Base-by-base conservation (phyloP, 2,113 vertebrate species). In the Plecotus auritus region DNA sequence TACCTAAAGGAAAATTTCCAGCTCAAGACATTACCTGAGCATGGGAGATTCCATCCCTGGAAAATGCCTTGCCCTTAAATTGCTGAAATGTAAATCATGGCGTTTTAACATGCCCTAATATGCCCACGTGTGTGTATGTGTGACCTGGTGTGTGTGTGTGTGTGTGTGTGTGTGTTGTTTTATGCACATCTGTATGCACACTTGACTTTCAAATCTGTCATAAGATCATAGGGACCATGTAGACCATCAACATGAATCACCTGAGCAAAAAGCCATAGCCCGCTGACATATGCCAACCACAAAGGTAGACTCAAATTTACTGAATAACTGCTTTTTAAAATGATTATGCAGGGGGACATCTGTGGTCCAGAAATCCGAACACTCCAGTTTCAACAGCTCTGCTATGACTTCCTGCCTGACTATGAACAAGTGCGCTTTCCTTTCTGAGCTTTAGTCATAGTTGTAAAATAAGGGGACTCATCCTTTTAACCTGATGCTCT, bases 11-110 rank as follows among this genome's bases (percentile, higher is more conserved):
- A 82, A 70, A 66, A 67, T 77, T 95, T 73, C 54, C 35, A 80
- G 20, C 42, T 80, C 78, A 77, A 84, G 83, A 47, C 18, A 56
- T 47, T 72, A 40, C 35, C 45, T 61, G 45, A 88, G 61, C 47
- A n/a, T 45, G 54, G 7, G n/a, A 73, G 64, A 85, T 22, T 61
- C 35, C 47, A 95, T 78, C 26, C 30, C 66, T 90, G 35, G 67
- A 88, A 95, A 94, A 85, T 4, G 9, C 30, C 56, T 92, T 84
- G 47, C 64, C n/a, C 72, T 96, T 90, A 51, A 64, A 78, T 88
- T 66, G 90, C 72, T 95, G 82, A 95, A 97, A 95, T 95, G 93
- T 95, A 78, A 95, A 94, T 85, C 45, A 90, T 59, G n/a, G 67
- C 49, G 13, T 88, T 81, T 94, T 80, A 83, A 93, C 56, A 74